These are phyloP conservation scores for Lampris incognitus DNA, from an alignment of 2,113 vertebrate species.

Conservation along the genomic window DNA sequence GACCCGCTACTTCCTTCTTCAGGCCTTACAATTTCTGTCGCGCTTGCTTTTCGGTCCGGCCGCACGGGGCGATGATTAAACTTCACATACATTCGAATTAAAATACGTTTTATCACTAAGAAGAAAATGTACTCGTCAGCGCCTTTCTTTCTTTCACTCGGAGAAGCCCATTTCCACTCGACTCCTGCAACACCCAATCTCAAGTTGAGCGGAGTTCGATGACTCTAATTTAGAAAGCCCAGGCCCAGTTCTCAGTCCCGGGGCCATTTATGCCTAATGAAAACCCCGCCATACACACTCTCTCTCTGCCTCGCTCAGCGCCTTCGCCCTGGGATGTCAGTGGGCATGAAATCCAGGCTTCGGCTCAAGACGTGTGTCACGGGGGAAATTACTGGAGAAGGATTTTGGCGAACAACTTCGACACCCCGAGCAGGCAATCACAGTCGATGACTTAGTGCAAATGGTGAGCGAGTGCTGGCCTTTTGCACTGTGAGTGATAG, in stretches of 20 bases:
- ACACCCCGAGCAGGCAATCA: slow-evolving; percentile 22
- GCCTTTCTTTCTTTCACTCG: no score
- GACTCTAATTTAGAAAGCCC: slow-evolving; percentile 32
- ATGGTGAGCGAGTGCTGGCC: slow-evolving; percentile 24
- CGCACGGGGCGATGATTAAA: no score
- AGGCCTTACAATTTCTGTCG: neutral
- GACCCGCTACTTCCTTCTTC: neutral
- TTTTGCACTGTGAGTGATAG: slow-evolving; percentile 3
- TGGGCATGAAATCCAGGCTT: slow-evolving; percentile 46
- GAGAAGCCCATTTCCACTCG: neutral
- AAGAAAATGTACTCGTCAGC: neutral
- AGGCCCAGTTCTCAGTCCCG: slow-evolving; percentile 24
- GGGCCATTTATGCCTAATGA: slow-evolving; percentile 52
- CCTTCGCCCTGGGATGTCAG: slow-evolving; percentile 35
- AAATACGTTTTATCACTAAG: neutral
- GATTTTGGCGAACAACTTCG: slow-evolving; percentile 52
- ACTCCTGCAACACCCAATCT: slow-evolving; percentile 15
- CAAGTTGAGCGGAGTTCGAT: slow-evolving; percentile 17
- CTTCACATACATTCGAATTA: neutral
- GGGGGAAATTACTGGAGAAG: slow-evolving; percentile 49
- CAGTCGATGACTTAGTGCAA: slow-evolving; percentile 27
- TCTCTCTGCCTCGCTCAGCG: slow-evolving; percentile 19
- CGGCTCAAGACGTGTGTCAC: slow-evolving; percentile 39
- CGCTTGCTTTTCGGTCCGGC: no score
- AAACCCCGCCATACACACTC: slow-evolving; percentile 7